phyloP scores from a whole-genome alignment of 2,888 invertebrate species.

The Polydrusus cervinus region DNA sequence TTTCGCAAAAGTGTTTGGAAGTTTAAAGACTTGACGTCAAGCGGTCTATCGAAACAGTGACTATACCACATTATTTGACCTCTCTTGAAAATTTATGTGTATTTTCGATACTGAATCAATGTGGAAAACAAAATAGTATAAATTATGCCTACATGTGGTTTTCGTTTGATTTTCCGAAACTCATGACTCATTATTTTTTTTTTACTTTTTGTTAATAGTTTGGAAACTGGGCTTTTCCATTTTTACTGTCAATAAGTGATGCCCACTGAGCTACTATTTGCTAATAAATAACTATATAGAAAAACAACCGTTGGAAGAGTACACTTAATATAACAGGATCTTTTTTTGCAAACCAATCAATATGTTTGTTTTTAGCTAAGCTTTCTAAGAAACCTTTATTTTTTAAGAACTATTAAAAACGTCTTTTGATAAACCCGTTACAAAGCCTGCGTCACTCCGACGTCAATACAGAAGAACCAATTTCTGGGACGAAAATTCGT shows the following conservation, averaged over 20 bases:
- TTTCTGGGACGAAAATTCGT: too few relatives aligned
- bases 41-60: constrained; percentile 35
- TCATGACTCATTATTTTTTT: neutral
- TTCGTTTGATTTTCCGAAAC: constrained; percentile 22
- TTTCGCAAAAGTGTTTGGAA: constrained; percentile 42
- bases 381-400: constrained; percentile 1
- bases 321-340: too few relatives aligned
- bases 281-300: too few relatives aligned
- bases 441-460: too few relatives aligned
- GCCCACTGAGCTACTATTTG: too few relatives aligned
- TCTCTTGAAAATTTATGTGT: constrained; percentile 29
- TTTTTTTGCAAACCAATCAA: too few relatives aligned
- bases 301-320: too few relatives aligned
- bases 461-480: too few relatives aligned
- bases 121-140: constrained; percentile 20
- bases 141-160: constrained; percentile 17
- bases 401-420: neutral
- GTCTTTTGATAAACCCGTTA: too few relatives aligned
- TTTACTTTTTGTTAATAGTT: neutral
- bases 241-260: neutral
- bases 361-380: neutral
- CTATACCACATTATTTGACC: constrained; percentile 10
- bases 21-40: constrained; percentile 43
- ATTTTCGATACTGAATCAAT: constrained; percentile 35
- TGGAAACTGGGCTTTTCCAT: neutral